Percentiles rank a stretch among this genome's conserved stretches.
Evolutionary conservation across 2,888 invertebrate species (phyloP).

Genomic region (Xestia c-nigrum): DNA sequence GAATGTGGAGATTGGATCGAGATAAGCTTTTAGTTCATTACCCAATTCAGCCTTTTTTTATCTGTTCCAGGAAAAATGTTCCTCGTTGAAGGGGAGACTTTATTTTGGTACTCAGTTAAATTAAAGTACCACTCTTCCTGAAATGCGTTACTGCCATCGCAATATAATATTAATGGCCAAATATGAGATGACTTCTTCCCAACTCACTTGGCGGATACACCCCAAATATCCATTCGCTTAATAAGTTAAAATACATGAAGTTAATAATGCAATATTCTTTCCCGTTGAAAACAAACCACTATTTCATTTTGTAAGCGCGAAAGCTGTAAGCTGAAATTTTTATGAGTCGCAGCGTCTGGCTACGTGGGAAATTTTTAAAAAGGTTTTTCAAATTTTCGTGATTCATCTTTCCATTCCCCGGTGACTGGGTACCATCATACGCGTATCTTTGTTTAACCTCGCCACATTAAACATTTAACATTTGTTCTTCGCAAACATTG

Average conservation of each 20-base stretch:
- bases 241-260: conserved; percentile 73
- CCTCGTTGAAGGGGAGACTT: conserved; percentile 14
- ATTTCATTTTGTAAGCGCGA: conserved; percentile 82
- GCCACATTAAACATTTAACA: conserved; percentile 77
- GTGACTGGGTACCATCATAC: conserved; percentile 71
- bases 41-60: conserved; percentile 59
- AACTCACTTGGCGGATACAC: conserved; percentile 41
- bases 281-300: conserved; percentile 77
- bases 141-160: conserved; percentile 40
- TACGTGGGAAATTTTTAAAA: conserved; percentile 79
- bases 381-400: conserved; percentile 81
- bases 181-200: conserved; percentile 41
- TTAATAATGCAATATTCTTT: conserved; percentile 71
- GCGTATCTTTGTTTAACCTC: conserved; percentile 78
- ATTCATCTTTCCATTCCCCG: conserved; percentile 76
- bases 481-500: conserved; percentile 76
- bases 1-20: conserved; percentile 58
- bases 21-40: conserved; percentile 66
- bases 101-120: conserved; percentile 38
- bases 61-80: conserved; percentile 45
- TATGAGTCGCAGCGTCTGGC: conserved; percentile 79
- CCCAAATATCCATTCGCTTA: conserved; percentile 67
- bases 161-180: conserved; percentile 51
- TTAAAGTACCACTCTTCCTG: conserved; percentile 44
- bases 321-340: conserved; percentile 83